Conservation (phyloP, 2,888 invertebrate genomes). For the Heliothis peltigera region DNA sequence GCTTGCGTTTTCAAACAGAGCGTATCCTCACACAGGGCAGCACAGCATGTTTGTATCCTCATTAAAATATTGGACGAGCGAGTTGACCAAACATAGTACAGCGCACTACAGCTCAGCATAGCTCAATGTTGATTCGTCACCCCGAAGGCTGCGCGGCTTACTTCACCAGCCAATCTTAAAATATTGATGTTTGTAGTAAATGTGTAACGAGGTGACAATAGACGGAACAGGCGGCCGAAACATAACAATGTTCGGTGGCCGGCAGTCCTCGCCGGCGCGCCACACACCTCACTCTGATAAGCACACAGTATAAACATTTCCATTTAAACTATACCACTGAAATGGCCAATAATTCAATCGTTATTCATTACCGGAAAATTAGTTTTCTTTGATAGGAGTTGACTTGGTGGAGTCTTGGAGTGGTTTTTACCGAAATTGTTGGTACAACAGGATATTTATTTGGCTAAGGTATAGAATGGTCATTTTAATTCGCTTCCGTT, state of each 20-base stretch:
- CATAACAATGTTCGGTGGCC: slow-evolving; percentile 43
- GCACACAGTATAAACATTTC: slow-evolving; percentile 16
- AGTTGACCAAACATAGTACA: too few species aligned
- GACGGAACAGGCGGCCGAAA: slow-evolving; percentile 60
- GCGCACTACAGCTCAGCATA: too few species aligned
- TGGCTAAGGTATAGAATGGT: background rate
- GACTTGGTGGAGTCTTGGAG: background rate
- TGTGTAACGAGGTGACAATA: slow-evolving; percentile 61
- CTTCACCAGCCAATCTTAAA: slow-evolving; percentile 36
- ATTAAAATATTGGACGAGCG: too few species aligned
- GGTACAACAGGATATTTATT: background rate
- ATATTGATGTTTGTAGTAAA: slow-evolving; percentile 47
- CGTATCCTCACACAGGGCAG: too few species aligned
- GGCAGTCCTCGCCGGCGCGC: slow-evolving; percentile 23
- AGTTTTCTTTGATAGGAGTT: slow-evolving; percentile 37
- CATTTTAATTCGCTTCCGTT: background rate
- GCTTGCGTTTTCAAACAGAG: too few species aligned
- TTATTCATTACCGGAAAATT: slow-evolving; percentile 32
- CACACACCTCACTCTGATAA: slow-evolving; percentile 17
- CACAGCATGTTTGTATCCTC: too few species aligned
- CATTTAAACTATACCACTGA: slow-evolving; percentile 20
- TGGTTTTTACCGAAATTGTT: background rate
- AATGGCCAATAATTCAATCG: slow-evolving; percentile 26
- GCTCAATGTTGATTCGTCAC: too few species aligned
- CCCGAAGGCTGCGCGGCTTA: slow-evolving; percentile 8